These are phyloP conservation scores for Chamaetylas fuelleborni DNA, from an alignment of 2,113 vertebrate genomes.

Conservation along the genomic window DNA sequence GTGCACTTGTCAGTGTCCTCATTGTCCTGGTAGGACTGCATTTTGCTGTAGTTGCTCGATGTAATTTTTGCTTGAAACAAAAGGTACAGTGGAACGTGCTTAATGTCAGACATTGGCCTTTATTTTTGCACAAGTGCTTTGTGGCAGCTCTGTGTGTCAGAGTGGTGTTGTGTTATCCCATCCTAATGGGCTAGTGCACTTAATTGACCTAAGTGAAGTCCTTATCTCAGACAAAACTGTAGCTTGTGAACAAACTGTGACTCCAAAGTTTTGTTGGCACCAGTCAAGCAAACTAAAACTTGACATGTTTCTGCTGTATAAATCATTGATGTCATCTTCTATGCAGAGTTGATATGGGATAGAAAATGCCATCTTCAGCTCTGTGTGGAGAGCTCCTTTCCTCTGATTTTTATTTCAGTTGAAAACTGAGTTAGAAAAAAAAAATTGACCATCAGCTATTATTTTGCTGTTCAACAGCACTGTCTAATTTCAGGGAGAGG, in stretches of 20 bases:
- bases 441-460: neutral
- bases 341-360: neutral
- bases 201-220: neutral
- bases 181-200: neutral
- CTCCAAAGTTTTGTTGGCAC: neutral
- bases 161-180: neutral
- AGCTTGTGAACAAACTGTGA: neutral
- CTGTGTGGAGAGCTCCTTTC: neutral
- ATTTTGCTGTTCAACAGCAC: neutral
- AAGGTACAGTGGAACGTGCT: accelerated
- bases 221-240: neutral
- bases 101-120: neutral
- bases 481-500: neutral
- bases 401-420: neutral
- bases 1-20: neutral
- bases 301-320: neutral
- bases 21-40: neutral
- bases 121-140: neutral
- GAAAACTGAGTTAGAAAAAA: neutral
- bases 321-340: neutral
- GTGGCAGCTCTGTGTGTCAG: neutral
- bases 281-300: neutral
- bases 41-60: neutral
- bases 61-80: neutral
- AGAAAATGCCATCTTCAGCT: neutral